Evolutionary conservation across 2,888 invertebrate genomes (phyloP).

Genomic region (Pyrrhosoma nymphula): DNA sequence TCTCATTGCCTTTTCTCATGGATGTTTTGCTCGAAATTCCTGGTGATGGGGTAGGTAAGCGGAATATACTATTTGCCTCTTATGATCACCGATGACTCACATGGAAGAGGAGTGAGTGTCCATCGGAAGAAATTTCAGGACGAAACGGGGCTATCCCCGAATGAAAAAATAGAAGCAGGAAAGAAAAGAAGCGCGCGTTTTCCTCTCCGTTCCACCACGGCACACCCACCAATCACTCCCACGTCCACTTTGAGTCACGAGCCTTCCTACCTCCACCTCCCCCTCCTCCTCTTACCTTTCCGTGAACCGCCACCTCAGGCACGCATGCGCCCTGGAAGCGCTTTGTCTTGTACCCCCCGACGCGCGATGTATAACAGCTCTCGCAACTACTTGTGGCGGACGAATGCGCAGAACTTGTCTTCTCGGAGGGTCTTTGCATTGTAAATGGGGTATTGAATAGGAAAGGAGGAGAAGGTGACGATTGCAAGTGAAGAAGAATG

Average conservation of each 20-base stretch:
- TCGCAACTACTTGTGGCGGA: no score
- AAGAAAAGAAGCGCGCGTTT: neutral
- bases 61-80: neutral
- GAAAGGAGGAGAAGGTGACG: no score
- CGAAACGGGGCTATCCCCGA: neutral
- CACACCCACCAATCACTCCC: constrained; percentile 22
- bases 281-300: neutral
- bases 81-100: neutral
- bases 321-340: neutral
- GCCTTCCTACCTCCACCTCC: neutral
- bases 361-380: neutral
- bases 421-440: no score
- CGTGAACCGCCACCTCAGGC: neutral
- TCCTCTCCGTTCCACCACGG: neutral
- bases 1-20: no score
- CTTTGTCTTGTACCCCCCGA: neutral
- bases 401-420: no score
- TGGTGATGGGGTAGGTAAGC: neutral
- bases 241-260: constrained; percentile 2
- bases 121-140: neutral
- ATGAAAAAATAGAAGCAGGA: neutral
- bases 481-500: no score
- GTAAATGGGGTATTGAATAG: no score
- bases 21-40: no score
- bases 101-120: neutral